Evolutionary conservation across 2,113 vertebrate genomes (phyloP), one percentile per base, ranked within the genome.

Genomic region (Bagarius yarrelli): DNA sequence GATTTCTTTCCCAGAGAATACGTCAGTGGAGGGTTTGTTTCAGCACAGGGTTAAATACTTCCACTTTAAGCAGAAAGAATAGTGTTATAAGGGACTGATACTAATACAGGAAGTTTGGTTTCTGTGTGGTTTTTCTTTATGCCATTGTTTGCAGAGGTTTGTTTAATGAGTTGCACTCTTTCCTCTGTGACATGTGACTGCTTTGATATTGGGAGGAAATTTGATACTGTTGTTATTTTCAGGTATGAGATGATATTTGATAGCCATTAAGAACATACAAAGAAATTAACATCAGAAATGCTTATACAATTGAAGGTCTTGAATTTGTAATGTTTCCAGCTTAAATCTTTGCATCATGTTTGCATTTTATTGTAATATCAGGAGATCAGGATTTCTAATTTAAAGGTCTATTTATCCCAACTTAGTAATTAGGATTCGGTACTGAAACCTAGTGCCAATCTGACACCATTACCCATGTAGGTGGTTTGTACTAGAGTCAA

Each of bases 1-100:
- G 78, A 83, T 85, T 86, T 19, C 89, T 90, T 91, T 90, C 90
- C 88, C 90, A 85, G 90, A 81, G 87, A 84, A 87, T 77, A 32
- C 76, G 79, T 87, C 89, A 88, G 90, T 84, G 83, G 87, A 57
- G 74, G 69, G 80, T 80, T 86, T 84, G 19, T 77, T 91, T 86
- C 85, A 80, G 1, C 88, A 21, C 44, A 36, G 50, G 30, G 34
- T 23, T 70, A 55, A 85, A 74, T 27, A 59, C 83, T 36, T 44
- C 0, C 23, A 30, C 5, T 76, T 81, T 73, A 55, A 23, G 32
- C 57, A 18, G 61, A 4, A 61, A 15, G 50, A 32, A 14, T 27
- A 4, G 19, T 60, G n/a, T 64, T 44, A 5, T 12, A 73, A 27
- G 55, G 21, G 34, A 32, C 9, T 3, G 23, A 61, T 19, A 77